Conservation (phyloP, 2,888 invertebrate genomes). For the Chalcis sispes region DNA sequence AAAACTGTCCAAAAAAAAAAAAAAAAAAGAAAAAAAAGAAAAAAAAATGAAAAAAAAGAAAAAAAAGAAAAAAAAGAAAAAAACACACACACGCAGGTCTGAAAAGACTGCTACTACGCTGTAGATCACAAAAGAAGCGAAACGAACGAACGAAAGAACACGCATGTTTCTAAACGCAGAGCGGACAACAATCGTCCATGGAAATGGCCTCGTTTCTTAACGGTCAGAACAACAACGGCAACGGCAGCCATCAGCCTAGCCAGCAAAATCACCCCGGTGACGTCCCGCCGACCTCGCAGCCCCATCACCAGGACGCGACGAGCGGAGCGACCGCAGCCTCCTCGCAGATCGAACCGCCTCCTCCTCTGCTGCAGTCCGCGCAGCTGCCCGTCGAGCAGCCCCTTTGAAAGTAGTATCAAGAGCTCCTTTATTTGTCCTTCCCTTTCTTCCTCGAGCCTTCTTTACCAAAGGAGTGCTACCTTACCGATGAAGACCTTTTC, state of each 20-base stretch:
- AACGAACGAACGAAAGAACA: constrained; percentile 68
- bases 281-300: constrained; percentile 15
- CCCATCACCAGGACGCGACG: constrained; percentile 13
- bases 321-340: constrained; percentile 8
- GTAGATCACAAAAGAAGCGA: constrained; percentile 75
- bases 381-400: constrained; percentile 37
- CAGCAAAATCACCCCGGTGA: constrained; percentile 28
- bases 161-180: constrained; percentile 76
- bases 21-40: constrained; percentile 16
- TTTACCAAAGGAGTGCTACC: not conserved
- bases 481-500: not conserved
- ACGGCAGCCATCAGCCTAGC: constrained; percentile 16
- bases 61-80: constrained; percentile 27
- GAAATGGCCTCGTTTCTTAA: constrained; percentile 76
- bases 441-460: not conserved
- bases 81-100: constrained; percentile 71
- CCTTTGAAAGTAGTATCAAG: constrained; percentile 9
- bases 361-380: constrained; percentile 39
- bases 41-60: constrained; percentile 39
- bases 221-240: constrained; percentile 74
- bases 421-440: too few relatives aligned
- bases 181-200: constrained; percentile 74
- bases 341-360: constrained; percentile 9
- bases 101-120: constrained; percentile 68
- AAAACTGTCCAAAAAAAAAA: constrained; percentile 25